Evolutionary conservation across 2,113 vertebrate species (phyloP).

Genomic region (Nothocercus julius): DNA sequence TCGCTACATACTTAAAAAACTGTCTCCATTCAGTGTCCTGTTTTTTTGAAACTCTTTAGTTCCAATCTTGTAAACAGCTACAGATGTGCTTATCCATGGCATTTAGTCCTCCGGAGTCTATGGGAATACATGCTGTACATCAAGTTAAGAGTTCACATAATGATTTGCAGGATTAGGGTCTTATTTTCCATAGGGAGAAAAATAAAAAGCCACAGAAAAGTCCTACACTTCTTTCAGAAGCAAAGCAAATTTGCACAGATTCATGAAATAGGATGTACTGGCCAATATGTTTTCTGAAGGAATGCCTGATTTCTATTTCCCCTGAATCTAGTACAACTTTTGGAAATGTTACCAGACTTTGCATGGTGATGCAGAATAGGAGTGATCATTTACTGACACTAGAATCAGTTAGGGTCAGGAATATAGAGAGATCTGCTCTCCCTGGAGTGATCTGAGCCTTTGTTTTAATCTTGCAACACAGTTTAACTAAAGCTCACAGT

Average conservation of each 20-base stretch:
- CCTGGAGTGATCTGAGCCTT: background rate
- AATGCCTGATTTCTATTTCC: background rate
- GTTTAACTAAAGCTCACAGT: background rate
- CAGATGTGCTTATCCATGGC: background rate
- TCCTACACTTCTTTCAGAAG: background rate
- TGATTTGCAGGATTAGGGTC: background rate
- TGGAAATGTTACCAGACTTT: background rate
- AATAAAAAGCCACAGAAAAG: background rate
- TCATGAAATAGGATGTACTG: background rate
- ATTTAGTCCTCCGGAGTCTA: background rate
- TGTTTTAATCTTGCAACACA: background rate
- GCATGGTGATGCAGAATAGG: background rate
- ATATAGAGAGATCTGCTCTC: background rate
- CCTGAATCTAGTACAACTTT: background rate
- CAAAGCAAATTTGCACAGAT: background rate
- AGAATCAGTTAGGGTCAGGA: background rate
- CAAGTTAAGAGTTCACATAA: background rate
- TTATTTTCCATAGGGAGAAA: background rate
- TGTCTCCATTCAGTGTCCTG: background rate
- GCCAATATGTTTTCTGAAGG: background rate
- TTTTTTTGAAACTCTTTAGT: slow-evolving; percentile 1
- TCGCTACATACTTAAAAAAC: slow-evolving; percentile 19
- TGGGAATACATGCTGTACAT: background rate
- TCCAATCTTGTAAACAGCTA: background rate
- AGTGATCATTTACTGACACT: background rate